Percentiles rank a stretch among this genome's conserved stretches.
phyloP scores from a whole-genome alignment of 2,113 vertebrate genomes.

The Coreoperca whiteheadi region DNA sequence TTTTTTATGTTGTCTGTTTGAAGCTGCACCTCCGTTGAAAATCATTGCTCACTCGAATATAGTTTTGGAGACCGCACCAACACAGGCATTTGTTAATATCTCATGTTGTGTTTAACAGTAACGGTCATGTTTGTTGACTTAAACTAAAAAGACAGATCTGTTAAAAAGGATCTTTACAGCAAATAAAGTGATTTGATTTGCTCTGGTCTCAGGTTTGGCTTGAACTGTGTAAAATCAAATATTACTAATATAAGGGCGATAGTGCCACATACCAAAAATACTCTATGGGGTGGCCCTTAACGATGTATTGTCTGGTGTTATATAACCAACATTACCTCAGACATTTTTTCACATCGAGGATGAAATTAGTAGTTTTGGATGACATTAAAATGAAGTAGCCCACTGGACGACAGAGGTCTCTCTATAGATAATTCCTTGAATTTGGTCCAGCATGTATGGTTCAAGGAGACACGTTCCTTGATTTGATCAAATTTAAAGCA shows the following conservation, averaged over 20 bases:
- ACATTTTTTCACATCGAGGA: background rate
- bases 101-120: background rate
- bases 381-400: background rate
- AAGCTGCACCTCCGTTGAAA: background rate
- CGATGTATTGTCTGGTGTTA: background rate
- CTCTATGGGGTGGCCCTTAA: background rate
- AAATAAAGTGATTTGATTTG: background rate
- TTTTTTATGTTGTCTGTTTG: background rate
- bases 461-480: background rate
- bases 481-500: slow-evolving; percentile 1
- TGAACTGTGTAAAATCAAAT: background rate
- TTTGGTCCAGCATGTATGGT: background rate
- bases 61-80: background rate
- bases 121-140: background rate
- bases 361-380: background rate
- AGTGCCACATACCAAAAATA: slow-evolving; percentile 5
- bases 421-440: background rate
- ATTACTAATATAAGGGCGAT: background rate
- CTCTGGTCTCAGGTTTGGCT: background rate
- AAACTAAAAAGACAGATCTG: background rate
- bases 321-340: background rate
- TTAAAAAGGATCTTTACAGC: background rate
- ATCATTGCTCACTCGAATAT: background rate
- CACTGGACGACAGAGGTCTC: background rate
- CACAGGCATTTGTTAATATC: background rate